Base-by-base conservation (phyloP, 2,797 vertebrate species). In the Fratercula arctica region DNA sequence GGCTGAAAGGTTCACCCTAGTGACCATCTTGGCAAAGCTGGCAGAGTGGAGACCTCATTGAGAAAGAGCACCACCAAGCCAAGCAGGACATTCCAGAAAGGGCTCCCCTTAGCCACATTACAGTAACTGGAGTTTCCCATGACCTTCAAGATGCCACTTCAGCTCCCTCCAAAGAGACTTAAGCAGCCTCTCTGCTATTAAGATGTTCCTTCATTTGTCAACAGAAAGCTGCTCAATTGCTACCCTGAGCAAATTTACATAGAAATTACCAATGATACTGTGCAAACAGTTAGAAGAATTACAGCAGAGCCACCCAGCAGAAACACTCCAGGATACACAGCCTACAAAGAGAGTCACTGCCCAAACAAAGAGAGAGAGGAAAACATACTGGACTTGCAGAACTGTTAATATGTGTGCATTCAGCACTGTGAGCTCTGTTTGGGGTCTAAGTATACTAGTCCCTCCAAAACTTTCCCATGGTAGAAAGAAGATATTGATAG, bases 241-340 rank as follows among this genome's bases (percentile, higher is more conserved):
- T 95, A 95, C 93, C 54, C 86, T 95, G 95, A 96, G 85, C 88
- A 98, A 98, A 98, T 98, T 97, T 97, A 96, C 97, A 98, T 94
- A 96, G 95, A 97, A 97, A 97, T 97, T 96, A 96, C 95, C 86
- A 87, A 78, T n/a, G 91, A 97, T 95, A 89, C 70, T 97, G 91
- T 93, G 95, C 89, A 98, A 96, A 98, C 11, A 86, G 90, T 90
- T 83, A 74, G 45, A 69, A 91, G 78, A 97, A 96, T 96, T 96
- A 92, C 66, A 95, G 93, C 50, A 76, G 75, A 95, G 89, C 72
- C n/a, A 85, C 45, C 60, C 85, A 68, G 94, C 33, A 70, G 77
- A 87, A 61, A 72, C 33, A 83, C 35, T 87, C 63, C 23, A 26
- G 29, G 63, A 90, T 61, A 43, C 50, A 29, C 13, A 87, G 64